Base-by-base conservation (phyloP, 2,888 invertebrate genomes). In the Hirtodrosophila trivittata region DNA sequence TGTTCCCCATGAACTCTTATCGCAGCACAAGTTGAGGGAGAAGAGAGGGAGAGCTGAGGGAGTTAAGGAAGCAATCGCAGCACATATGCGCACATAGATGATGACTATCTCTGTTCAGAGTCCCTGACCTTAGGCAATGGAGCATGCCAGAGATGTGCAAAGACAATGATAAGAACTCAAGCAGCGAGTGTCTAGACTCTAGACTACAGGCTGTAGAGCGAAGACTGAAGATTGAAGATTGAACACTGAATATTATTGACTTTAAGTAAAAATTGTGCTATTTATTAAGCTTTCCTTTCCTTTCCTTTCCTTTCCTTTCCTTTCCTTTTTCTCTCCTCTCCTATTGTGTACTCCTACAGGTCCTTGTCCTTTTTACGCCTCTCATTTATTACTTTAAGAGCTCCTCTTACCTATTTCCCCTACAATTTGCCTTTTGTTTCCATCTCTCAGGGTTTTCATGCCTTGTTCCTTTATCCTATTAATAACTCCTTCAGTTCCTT, bases 41-140 rank as follows among this genome's bases (percentile, higher is more conserved):
- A 21, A 21, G 5, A 5, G 18, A 5, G 18, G 2, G 18, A 5
- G 18, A 21, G 18, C 18, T 3, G 18, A 21, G n/a, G n/a, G n/a
- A n/a, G n/a, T n/a, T n/a, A n/a, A n/a, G n/a, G n/a, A n/a, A n/a
- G n/a, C n/a, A n/a, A n/a, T 5, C 18, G 2, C 18, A 21, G 5
- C 18, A 5, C 18, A 21, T 5, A 21, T 21, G 5, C 18, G 5
- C 18, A 21, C 7, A 46, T 43, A 42, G 56, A 33, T 33, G 54
- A 39, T 16, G 28, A 9, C 16, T 32, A 21, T 5, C 8, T 28
- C 5, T 18, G 21, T 18, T 6, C 5, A 1, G 32, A 32, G 45
- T 55, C 62, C 60, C 66, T 71, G 71, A 71, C 62, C 70, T 59
- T 33, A 30, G 33, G 8, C 55, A 58, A 38, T 37, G 33, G 32